Evolutionary conservation across 2,888 invertebrate species (phyloP), one percentile per base, ranked within the genome.

Genomic region (Mythimna pallens): DNA sequence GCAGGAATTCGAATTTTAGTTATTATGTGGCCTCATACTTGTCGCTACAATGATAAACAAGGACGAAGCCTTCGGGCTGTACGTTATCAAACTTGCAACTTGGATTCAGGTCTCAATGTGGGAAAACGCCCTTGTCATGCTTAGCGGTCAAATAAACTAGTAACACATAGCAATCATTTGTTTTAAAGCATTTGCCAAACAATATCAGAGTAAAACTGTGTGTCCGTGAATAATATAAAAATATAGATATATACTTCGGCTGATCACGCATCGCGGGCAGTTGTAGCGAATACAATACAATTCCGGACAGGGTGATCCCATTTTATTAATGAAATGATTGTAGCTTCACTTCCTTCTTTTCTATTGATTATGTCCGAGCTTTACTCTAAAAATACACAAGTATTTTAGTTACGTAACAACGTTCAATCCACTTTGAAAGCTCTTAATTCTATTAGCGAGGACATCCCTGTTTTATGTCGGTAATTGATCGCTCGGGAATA

Each of bases 361-460:
- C 47, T 62, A 71, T 73, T 66, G 64, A 71, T 64, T 66, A 20
- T 64, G 17, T 58, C 55, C 68, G 66, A 54, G 22, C 54, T 22
- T 54, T 22, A 17, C 50, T n/a, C 52, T 50, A 55, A 54, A 55
- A 12, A 61, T 55, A 47, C 55, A 54, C 22, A 30, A 68, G 64
- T 58, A 47, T 50, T 65, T 72, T 68, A 25, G 52, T 63, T 79
- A 70, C 54, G 52, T 52, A 66, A 70, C 64, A 36, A 63, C 65
- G 58, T 84, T 70, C 72, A 80, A 77, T 83, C 59, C 65, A 75
- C 69, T 83, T 65, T 34, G 52, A 80, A 75, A 85, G 77, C 77
- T 82, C 73, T 82, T 85, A 76, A 85, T 85, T 82, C 66, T 80
- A 80, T 83, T 85, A 82, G 83, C 61, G 64, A 72, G 67, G 70